These are phyloP conservation scores for Phragmatobia fuliginosa DNA, from an alignment of 2,888 invertebrate species.

Conservation along the genomic window DNA sequence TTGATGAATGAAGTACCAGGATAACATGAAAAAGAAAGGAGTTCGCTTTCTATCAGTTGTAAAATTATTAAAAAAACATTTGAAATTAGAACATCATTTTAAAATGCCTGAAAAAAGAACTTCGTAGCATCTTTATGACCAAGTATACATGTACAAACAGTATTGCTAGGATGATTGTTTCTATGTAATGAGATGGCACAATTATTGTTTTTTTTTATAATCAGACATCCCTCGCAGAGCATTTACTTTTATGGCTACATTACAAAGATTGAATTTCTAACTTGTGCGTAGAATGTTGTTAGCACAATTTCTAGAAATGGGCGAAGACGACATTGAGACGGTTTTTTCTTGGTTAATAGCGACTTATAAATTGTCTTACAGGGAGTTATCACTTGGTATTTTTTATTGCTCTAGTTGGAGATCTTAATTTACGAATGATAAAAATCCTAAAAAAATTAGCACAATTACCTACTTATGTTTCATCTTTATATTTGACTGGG, in stretches of 20 bases:
- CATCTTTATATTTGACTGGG: background rate
- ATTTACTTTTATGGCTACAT: conserved; percentile 44
- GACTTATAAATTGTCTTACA: background rate
- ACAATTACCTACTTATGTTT: background rate
- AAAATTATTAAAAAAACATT: background rate
- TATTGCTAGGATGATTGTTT: conserved; percentile 35
- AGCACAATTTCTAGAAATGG: conserved; percentile 16
- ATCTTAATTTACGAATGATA: background rate
- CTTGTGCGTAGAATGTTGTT: conserved; percentile 21
- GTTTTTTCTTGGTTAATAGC: background rate
- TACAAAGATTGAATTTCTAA: conserved; percentile 44
- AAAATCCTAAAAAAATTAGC: background rate
- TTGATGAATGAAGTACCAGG: too few species aligned
- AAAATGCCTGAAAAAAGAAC: background rate
- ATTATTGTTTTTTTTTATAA: conserved; percentile 50
- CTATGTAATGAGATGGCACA: conserved; percentile 39
- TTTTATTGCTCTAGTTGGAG: background rate
- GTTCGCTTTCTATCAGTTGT: background rate
- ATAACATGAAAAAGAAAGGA: background rate
- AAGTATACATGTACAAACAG: background rate
- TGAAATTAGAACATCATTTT: background rate
- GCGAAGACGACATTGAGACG: background rate
- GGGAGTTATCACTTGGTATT: background rate
- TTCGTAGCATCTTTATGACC: background rate
- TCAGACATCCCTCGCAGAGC: conserved; percentile 37